Percentiles rank a stretch among this genome's conserved stretches.
Evolutionary conservation across 2,797 vertebrate species (phyloP).

Genomic region (Rhabdomys pumilio): DNA sequence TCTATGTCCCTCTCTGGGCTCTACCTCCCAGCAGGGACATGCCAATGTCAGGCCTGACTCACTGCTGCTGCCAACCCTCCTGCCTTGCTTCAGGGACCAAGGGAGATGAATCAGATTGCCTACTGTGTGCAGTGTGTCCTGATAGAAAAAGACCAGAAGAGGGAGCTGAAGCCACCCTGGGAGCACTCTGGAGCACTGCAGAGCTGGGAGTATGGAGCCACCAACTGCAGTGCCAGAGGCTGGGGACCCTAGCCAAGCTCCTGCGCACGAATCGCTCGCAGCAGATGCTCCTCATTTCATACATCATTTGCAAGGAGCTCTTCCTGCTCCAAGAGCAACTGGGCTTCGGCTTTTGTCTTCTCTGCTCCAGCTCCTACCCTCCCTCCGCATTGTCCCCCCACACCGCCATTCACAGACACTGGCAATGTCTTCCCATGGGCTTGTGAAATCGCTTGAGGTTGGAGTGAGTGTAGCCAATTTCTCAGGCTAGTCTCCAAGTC

Average conservation of each 20-base stretch:
- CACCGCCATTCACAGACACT: neutral
- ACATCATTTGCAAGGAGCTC: constrained; percentile 73
- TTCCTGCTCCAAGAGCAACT: constrained; percentile 53
- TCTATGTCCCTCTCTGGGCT: neutral
- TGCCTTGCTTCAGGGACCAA: neutral
- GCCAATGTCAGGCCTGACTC: neutral
- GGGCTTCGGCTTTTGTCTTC: constrained; percentile 32
- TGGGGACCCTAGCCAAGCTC: constrained; percentile 64
- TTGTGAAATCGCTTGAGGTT: neutral
- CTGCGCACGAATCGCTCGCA: rapidly evolving
- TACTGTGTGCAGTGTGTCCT: neutral
- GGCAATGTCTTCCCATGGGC: neutral
- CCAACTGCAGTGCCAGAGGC: neutral
- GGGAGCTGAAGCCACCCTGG: neutral
- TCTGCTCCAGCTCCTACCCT: constrained; percentile 39
- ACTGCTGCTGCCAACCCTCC: rapidly evolving
- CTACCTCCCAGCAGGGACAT: neutral
- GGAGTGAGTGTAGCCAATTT: neutral
- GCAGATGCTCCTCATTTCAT: constrained; percentile 75
- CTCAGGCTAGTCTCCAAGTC: too few relatives aligned
- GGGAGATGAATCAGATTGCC: neutral
- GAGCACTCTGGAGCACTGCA: neutral
- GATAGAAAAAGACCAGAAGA: neutral
- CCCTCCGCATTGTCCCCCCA: neutral
- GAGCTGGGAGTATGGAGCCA: neutral